These are phyloP conservation scores for Dipus sagitta DNA, from an alignment of 2,797 vertebrate genomes.

Conservation along the genomic window DNA sequence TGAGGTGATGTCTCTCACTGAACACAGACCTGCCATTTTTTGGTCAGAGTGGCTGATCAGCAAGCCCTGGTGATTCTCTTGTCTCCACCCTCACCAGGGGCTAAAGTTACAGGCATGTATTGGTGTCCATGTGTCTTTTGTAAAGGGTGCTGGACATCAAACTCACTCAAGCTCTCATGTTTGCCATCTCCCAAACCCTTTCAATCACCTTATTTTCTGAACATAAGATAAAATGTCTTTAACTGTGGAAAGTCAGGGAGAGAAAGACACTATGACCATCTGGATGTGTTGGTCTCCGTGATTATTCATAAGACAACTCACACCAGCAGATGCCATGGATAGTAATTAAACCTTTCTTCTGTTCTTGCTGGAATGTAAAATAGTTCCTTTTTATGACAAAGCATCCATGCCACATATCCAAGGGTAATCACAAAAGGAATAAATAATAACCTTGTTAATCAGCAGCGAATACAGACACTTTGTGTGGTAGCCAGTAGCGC, in stretches of 20 bases:
- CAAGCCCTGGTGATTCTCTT: too few species aligned
- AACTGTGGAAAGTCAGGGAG: slow-evolving; percentile 45
- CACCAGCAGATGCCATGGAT: slow-evolving; percentile 80
- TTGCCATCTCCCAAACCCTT: not conserved
- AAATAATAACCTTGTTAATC: slow-evolving; percentile 83
- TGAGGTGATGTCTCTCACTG: too few species aligned
- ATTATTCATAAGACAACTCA: slow-evolving; percentile 75
- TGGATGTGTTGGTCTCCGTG: slow-evolving; percentile 64
- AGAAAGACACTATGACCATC: slow-evolving; percentile 67
- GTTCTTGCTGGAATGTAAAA: slow-evolving; percentile 84
- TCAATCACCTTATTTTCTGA: slow-evolving; percentile 29
- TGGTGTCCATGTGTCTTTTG: too few species aligned
- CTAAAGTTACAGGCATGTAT: too few species aligned
- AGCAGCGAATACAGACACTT: slow-evolving; percentile 66
- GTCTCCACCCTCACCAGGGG: too few species aligned
- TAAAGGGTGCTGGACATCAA: too few species aligned
- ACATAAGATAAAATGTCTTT: slow-evolving; percentile 52
- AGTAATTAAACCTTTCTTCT: slow-evolving; percentile 84
- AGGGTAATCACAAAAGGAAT: slow-evolving; percentile 81
- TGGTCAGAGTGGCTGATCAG: too few species aligned
- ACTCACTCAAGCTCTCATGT: too few species aligned
- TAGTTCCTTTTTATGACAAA: slow-evolving; percentile 83
- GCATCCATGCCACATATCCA: slow-evolving; percentile 81
- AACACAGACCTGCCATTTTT: too few species aligned
- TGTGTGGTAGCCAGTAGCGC: accelerated